Conservation (phyloP, 2,797 vertebrate species). For the Aphelocoma californica region DNA sequence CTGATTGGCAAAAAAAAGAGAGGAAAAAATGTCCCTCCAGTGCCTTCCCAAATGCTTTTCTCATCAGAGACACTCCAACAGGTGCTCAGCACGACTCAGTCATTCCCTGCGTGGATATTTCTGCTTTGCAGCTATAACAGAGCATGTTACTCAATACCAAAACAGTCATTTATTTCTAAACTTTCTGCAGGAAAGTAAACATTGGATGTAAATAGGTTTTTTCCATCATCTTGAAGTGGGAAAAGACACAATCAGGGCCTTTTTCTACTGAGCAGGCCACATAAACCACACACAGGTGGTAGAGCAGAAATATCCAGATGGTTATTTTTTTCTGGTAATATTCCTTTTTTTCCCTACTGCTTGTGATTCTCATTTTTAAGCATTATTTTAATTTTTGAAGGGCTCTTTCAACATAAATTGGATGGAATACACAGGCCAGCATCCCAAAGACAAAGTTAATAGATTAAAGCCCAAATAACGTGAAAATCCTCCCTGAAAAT, state of each 20-base stretch:
- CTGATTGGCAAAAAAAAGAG: not conserved
- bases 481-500: not conserved
- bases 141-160: not conserved
- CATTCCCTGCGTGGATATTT: not conserved
- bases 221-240: not conserved
- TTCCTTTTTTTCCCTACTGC: not conserved
- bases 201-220: not conserved
- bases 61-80: not conserved
- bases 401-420: not conserved
- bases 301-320: constrained; percentile 18
- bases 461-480: not conserved
- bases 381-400: not conserved
- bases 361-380: not conserved
- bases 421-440: not conserved
- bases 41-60: not conserved
- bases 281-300: not conserved
- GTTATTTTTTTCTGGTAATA: not conserved
- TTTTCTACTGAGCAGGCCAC: not conserved
- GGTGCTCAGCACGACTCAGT: not conserved
- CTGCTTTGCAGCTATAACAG: not conserved
- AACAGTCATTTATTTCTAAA: not conserved
- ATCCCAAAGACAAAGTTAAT: not conserved
- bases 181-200: not conserved
- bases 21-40: rapidly evolving
- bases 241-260: not conserved